Evolutionary conservation across 2,888 invertebrate genomes (phyloP).

Genomic region (Acleris laterana): DNA sequence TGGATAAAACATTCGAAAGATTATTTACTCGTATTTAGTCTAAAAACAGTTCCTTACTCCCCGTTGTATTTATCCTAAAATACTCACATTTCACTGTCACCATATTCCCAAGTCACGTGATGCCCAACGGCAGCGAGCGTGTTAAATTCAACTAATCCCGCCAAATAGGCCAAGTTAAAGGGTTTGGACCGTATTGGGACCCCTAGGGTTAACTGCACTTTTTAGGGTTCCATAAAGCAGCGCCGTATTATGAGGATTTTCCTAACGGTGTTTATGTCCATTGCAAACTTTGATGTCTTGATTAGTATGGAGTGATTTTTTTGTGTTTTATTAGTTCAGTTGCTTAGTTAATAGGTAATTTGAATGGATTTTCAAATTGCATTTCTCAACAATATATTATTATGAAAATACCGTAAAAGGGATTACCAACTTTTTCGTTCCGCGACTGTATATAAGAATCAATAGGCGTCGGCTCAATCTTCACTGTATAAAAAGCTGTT

Average conservation of each 20-base stretch:
- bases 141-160: conserved; percentile 69
- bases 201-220: conserved; percentile 34
- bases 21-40: too few species aligned
- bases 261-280: not conserved
- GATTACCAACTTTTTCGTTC: too few species aligned
- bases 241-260: conserved; percentile 14
- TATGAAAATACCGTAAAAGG: too few species aligned
- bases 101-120: conserved; percentile 56
- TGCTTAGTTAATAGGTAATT: too few species aligned
- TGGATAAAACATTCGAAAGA: too few species aligned
- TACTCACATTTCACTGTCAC: conserved; percentile 43
- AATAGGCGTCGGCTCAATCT: too few species aligned
- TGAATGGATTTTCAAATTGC: too few species aligned
- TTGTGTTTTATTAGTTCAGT: too few species aligned
- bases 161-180: conserved; percentile 60
- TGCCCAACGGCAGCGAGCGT: conserved; percentile 48
- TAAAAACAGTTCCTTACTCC: too few species aligned
- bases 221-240: conserved; percentile 29
- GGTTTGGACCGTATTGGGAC: conserved; percentile 56
- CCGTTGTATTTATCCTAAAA: not conserved
- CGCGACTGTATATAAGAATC: too few species aligned
- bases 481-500: too few species aligned
- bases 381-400: too few species aligned
- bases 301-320: not conserved
- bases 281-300: not conserved